A percentile compares a stretch with the other conserved stretches of the same genome.
These are phyloP conservation scores for Labeo catla DNA, from an alignment of 2,113 vertebrate genomes.

Conservation along the genomic window DNA sequence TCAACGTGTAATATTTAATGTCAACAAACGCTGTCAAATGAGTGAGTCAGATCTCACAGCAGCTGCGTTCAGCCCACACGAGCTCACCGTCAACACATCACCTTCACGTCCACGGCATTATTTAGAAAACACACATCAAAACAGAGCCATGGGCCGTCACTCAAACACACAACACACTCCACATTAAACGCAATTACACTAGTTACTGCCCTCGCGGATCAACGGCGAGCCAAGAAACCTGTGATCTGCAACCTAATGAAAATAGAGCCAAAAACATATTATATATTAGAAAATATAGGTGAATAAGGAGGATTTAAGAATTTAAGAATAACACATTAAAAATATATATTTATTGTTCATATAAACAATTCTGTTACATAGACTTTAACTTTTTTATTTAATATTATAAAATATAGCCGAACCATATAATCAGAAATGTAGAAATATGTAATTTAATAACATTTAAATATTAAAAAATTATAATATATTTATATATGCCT, in stretches of 20 bases:
- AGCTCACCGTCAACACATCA: constrained; percentile 15
- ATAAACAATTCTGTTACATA: no score
- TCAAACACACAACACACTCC: not conserved
- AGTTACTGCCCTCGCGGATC: not conserved
- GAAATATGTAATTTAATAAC: not conserved
- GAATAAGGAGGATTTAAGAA: no score
- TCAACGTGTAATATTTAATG: constrained; percentile 16
- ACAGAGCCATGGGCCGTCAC: not conserved
- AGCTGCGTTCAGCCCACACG: constrained; percentile 35
- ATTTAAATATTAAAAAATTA: not conserved
- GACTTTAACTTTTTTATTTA: not conserved
- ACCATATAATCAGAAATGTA: not conserved
- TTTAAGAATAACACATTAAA: no score
- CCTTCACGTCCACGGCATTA: not conserved
- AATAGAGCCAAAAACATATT: not conserved
- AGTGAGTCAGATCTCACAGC: constrained; percentile 42
- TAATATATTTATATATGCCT: no score
- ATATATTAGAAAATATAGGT: not conserved
- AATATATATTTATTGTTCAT: no score
- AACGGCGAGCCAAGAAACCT: not conserved
- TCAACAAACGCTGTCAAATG: constrained; percentile 25
- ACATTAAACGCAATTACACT: not conserved
- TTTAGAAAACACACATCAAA: constrained; percentile 44
- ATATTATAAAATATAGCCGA: not conserved
- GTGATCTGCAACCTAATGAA: not conserved